Evolutionary conservation across 2,888 invertebrate genomes (phyloP).

Genomic region (Beris morrisii): DNA sequence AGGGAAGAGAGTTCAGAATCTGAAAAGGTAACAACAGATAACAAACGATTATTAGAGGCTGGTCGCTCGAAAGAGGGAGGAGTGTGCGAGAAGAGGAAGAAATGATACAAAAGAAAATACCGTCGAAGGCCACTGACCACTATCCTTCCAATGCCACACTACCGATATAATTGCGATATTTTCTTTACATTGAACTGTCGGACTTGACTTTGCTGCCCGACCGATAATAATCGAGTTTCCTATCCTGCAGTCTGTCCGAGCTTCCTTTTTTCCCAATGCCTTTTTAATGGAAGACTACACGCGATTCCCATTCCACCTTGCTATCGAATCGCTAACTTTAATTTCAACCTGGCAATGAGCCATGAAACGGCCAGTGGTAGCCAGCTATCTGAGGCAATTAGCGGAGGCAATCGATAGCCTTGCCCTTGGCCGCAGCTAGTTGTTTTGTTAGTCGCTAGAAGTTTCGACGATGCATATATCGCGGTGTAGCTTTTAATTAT

Average conservation of each 20-base stretch:
- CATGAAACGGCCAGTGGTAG: no score
- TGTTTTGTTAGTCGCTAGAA: background rate
- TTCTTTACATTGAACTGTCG: constrained; percentile 6
- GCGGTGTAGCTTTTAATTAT: no score
- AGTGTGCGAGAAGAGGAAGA: background rate
- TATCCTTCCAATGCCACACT: background rate
- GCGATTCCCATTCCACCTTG: no score
- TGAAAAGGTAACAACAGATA: constrained; percentile 41
- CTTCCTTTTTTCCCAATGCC: no score
- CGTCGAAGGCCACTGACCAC: background rate
- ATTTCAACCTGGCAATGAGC: no score
- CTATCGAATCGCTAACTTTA: no score
- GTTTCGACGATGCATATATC: no score
- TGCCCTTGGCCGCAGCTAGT: constrained; percentile 1
- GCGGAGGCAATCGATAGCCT: constrained; percentile 10
- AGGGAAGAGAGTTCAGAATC: constrained; percentile 46
- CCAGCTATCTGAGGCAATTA: background rate
- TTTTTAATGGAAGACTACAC: no score
- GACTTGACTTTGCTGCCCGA: no score
- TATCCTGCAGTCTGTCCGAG: no score
- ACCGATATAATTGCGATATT: background rate
- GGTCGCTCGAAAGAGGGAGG: background rate
- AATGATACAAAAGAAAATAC: background rate
- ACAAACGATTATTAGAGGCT: no score
- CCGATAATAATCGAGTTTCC: no score